Conservation (phyloP, 2,888 invertebrate genomes). For the Julus scanicus region DNA sequence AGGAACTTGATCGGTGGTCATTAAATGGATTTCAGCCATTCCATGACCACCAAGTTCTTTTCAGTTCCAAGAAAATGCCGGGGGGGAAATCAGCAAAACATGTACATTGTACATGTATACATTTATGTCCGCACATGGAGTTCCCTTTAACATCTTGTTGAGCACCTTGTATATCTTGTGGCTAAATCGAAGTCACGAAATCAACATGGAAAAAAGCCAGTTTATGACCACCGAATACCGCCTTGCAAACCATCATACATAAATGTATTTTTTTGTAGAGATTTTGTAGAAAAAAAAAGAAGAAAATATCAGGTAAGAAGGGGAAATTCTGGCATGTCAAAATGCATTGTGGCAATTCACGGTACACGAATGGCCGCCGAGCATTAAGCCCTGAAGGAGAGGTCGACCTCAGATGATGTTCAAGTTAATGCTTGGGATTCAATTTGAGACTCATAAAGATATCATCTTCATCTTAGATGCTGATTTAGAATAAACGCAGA, state of each 20-base stretch:
- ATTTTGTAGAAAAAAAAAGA: neutral
- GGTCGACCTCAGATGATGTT: neutral
- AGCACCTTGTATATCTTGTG: neutral
- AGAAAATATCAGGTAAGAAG: neutral
- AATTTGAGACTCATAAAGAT: slow-evolving; percentile 14
- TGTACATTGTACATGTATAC: neutral
- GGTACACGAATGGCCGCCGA: neutral
- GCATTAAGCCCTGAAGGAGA: slow-evolving; percentile 1
- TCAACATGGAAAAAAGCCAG: neutral
- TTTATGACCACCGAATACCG: neutral
- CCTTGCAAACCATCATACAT: neutral
- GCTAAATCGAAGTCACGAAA: slow-evolving; percentile 3
- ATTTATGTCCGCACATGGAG: neutral
- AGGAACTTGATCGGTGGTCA: too few relatives aligned
- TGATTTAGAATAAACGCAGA: neutral
- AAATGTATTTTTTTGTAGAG: neutral
- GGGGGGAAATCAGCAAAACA: neutral
- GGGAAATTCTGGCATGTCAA: neutral
- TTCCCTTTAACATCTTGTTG: neutral
- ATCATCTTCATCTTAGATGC: slow-evolving; percentile 6
- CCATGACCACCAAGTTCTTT: too few relatives aligned
- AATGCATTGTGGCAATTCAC: neutral
- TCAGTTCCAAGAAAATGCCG: neutral
- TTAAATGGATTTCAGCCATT: too few relatives aligned
- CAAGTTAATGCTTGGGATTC: neutral